Evolutionary conservation across 2,888 invertebrate species (phyloP).

Genomic region (Drosophila mulleri): DNA sequence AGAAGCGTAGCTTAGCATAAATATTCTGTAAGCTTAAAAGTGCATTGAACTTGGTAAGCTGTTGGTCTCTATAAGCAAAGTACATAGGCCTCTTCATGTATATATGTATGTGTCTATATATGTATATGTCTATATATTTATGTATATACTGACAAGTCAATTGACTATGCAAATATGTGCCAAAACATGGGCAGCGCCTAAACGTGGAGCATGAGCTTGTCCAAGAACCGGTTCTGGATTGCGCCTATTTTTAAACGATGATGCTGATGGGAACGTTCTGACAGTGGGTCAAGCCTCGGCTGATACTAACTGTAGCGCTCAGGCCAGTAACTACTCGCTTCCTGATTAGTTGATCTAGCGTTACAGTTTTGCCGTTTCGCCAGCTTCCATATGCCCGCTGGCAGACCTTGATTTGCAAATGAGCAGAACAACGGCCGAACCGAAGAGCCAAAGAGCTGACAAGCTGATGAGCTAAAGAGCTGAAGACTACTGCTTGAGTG

Average conservation of each 20-base stretch:
- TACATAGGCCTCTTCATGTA: background rate
- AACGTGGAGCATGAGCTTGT: constrained; percentile 6
- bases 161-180: constrained; percentile 69
- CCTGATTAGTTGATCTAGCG: constrained; percentile 16
- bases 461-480: background rate
- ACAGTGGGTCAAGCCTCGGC: constrained; percentile 13
- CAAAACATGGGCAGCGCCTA: constrained; percentile 32
- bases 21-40: constrained; percentile 22
- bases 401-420: constrained; percentile 39
- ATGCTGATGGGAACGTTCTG: constrained; percentile 44
- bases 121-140: background rate
- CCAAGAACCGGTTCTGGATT: constrained; percentile 43
- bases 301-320: constrained; percentile 20
- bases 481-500: background rate
- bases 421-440: constrained; percentile 3
- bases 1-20: constrained; percentile 11
- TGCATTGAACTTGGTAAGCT: constrained; percentile 39
- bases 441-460: background rate
- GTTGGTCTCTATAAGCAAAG: constrained; percentile 4
- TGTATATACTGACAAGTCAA: constrained; percentile 19
- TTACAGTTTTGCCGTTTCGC: constrained; percentile 23
- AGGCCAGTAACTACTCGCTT: constrained; percentile 21
- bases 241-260: constrained; percentile 59
- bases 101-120: background rate
- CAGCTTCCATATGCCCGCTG: background rate